These are phyloP conservation scores for Oreochromis mossambicus DNA, from an alignment of 2,797 vertebrate genomes.

Conservation along the genomic window DNA sequence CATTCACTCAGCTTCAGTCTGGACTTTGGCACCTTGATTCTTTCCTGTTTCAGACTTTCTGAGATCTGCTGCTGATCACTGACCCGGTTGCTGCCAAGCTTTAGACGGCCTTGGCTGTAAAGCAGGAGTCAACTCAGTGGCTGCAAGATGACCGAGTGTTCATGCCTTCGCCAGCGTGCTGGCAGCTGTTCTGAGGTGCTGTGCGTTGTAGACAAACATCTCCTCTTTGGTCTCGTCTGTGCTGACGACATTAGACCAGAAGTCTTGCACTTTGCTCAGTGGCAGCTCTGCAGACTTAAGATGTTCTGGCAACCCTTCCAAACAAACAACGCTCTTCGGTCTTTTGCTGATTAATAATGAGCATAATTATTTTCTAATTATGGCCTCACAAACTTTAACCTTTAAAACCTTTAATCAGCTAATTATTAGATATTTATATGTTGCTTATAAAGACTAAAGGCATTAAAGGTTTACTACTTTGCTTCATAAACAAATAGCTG, in stretches of 20 bases:
- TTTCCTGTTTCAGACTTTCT: background rate
- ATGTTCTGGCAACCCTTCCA: background rate
- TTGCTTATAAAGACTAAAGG: background rate
- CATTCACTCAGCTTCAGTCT: background rate
- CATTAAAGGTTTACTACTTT: background rate
- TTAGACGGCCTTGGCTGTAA: accelerated
- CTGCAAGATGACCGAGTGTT: background rate
- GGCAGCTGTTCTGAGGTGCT: background rate
- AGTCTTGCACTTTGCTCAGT: background rate
- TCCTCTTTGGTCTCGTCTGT: background rate
- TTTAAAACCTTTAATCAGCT: background rate
- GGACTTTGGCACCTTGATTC: background rate
- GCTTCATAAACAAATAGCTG: background rate
- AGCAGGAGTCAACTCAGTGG: background rate
- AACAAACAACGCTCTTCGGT: background rate
- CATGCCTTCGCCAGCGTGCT: background rate
- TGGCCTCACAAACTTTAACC: background rate
- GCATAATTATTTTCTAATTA: background rate
- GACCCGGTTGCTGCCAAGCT: background rate
- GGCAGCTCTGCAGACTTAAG: background rate
- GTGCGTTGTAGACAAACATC: background rate
- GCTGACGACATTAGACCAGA: background rate
- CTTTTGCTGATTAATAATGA: background rate
- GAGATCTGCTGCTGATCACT: background rate
- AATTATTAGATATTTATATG: background rate